Base-by-base conservation (phyloP, 2,797 vertebrate species). In the Knipowitschia caucasica region DNA sequence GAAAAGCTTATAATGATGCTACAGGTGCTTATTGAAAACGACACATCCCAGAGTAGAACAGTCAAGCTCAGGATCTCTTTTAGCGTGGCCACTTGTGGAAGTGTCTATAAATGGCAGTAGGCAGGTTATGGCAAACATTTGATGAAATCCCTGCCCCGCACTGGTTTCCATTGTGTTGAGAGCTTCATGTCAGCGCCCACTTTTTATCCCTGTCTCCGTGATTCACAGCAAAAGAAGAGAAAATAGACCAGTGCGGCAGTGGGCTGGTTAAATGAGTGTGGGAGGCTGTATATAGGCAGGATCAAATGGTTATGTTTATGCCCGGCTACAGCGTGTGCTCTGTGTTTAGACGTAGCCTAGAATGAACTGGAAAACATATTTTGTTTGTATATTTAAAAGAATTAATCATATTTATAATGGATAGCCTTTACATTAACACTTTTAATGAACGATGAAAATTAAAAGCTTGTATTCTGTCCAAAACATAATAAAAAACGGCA, bases 221-320 rank as follows among this genome's bases (percentile, higher is more conserved):
- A 77, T 71, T 82, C 69, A 64, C 65, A 46, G 63, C 54, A 44
- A 59, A 42, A 57, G 62, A 64, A 71, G 52, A 45, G 58, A 64
- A 81, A 78, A 73, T 69, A 76, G 71, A 77, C 64, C 65, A 61
- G 67, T 45, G 39, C 56, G 59, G 63, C 42, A 56, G 53, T 67
- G 50, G 58, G 64, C 64, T 82, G 65, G 12, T 50, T 72, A 80
- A 80, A 71, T 35, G 53, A 69, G 67, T 73, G 81, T 86, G 77
- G 83, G 84, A 39, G 82, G 77, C 59, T 77, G 47, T 62, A 53
- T 73, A 71, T 69, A 80, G 70, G 77, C 60, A 51, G 59, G 68
- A 81, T 82, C 64, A 69, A 63, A 59, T 66, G 59, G 63, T 76
- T 20, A 78, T 84, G 69, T 82, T 77, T 84, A 84, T 84, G 80